phyloP scores from a whole-genome alignment of 2,113 vertebrate genomes.

The Morone saxatilis region DNA sequence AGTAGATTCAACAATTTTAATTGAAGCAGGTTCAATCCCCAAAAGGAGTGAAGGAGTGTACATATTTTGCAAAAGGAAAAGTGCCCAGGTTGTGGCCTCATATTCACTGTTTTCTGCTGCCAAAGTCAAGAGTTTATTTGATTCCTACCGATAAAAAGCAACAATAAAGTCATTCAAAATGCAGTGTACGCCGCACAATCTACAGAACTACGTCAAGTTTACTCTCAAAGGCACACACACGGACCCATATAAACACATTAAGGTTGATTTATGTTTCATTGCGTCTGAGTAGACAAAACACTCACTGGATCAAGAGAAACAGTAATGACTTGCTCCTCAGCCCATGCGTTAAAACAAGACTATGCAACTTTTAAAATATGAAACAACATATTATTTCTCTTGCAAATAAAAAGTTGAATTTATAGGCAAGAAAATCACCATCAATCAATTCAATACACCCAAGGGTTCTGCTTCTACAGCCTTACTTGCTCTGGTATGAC shows the following conservation, averaged over 20 bases:
- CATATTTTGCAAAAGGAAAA: not conserved
- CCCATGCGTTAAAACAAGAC: not conserved
- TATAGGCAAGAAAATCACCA: not conserved
- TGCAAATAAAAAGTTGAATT: not conserved
- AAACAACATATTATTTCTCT: not conserved
- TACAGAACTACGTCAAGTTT: not conserved
- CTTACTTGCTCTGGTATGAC: not conserved
- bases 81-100: not conserved
- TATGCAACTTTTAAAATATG: too few species aligned
- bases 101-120: not conserved
- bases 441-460: not conserved
- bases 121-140: not conserved
- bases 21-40: constrained; percentile 66
- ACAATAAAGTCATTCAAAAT: not conserved
- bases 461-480: not conserved
- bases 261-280: not conserved
- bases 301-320: not conserved
- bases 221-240: not conserved
- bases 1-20: constrained; percentile 63
- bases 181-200: not conserved
- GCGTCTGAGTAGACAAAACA: not conserved
- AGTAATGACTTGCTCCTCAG: not conserved
- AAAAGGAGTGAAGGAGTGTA: constrained; percentile 4
- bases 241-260: not conserved
- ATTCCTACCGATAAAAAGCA: not conserved